These are phyloP conservation scores for Microcebus murinus DNA, from an alignment of 2,113 vertebrate genomes.

Conservation along the genomic window DNA sequence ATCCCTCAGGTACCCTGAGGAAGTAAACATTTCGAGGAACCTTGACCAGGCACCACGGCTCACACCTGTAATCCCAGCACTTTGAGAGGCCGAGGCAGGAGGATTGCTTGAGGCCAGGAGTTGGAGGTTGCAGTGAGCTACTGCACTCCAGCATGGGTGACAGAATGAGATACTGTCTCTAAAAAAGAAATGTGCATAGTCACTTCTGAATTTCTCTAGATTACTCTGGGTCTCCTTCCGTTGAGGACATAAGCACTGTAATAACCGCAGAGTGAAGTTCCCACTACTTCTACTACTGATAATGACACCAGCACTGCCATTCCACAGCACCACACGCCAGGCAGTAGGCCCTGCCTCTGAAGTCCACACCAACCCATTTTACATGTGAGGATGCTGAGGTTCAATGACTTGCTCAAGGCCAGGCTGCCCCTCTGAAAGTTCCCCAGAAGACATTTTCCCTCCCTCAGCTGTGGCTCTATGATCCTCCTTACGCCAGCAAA, in stretches of 20 bases:
- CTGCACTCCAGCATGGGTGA: no score
- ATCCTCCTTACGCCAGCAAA: neutral
- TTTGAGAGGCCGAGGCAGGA: no score
- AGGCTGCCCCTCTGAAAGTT: neutral
- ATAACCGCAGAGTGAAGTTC: neutral
- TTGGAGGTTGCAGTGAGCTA: no score
- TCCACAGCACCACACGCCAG: neutral
- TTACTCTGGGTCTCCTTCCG: neutral
- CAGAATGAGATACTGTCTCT: no score
- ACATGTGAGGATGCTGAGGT: neutral
- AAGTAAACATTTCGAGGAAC: neutral
- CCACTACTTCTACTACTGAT: neutral
- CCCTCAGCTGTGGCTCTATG: neutral
- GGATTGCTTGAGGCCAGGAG: no score
- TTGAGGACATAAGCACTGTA: neutral
- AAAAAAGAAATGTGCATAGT: neutral
- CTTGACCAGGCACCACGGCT: no score
- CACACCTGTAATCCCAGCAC: no score
- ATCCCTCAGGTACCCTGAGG: neutral
- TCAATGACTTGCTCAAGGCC: neutral
- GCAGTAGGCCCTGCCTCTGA: neutral
- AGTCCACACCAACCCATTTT: neutral
- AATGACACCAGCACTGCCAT: neutral
- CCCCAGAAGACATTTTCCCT: neutral
- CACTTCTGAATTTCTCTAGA: neutral